Evolutionary conservation across 2,797 vertebrate species (phyloP).

Genomic region (Mormyrops boulengeri): DNA sequence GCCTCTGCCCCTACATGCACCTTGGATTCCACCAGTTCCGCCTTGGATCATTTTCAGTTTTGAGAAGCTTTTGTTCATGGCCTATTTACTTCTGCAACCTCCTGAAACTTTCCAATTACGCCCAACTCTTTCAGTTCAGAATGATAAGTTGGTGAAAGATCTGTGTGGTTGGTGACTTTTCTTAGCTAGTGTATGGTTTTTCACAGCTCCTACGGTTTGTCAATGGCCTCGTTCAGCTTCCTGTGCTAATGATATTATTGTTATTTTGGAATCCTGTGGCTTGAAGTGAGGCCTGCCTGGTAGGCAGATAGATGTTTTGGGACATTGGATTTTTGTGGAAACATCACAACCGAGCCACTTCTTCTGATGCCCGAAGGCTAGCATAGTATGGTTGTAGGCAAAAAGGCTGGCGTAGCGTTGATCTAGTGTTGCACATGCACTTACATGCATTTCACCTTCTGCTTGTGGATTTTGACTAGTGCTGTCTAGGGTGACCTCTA

Average conservation of each 20-base stretch:
- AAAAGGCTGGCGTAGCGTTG: not conserved
- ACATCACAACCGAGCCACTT: not conserved
- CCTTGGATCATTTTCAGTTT: not conserved
- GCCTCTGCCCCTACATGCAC: not conserved
- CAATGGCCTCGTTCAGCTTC: not conserved
- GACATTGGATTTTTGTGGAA: not conserved
- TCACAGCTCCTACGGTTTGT: not conserved
- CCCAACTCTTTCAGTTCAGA: not conserved
- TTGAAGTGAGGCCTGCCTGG: not conserved
- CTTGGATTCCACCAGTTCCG: not conserved
- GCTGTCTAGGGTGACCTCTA: not conserved
- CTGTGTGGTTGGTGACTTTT: not conserved
- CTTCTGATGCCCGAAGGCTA: not conserved
- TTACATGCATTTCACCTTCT: not conserved
- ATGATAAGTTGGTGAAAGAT: not conserved
- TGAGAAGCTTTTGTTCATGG: not conserved
- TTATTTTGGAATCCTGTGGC: not conserved
- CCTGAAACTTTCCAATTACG: constrained; percentile 1
- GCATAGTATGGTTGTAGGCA: not conserved
- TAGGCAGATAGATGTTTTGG: not conserved
- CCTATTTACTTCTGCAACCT: not conserved
- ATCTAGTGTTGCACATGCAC: not conserved
- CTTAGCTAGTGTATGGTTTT: not conserved
- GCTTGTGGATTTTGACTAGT: not conserved
- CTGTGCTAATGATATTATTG: not conserved